Conservation (phyloP, 2,888 invertebrate species). For the Lutraria lutraria region DNA sequence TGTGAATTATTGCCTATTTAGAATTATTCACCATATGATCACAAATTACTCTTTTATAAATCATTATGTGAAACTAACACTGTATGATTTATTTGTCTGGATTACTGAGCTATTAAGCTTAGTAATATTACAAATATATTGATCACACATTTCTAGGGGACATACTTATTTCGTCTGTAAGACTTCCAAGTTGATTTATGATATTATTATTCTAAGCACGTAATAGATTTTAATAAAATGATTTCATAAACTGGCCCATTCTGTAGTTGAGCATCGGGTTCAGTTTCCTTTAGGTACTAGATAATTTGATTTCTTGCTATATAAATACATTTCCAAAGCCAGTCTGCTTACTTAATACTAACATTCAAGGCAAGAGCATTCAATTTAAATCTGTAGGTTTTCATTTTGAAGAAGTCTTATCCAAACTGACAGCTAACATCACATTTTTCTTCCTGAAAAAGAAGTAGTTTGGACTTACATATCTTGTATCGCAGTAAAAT, state of each 20-base stretch:
- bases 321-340: background rate
- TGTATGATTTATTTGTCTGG: slow-evolving; percentile 23
- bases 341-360: background rate
- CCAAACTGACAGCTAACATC: too few relatives aligned
- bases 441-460: too few relatives aligned
- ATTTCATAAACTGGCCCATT: background rate
- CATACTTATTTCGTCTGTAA: slow-evolving; percentile 7
- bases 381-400: too few relatives aligned
- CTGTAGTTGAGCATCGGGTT: background rate
- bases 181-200: slow-evolving; percentile 3
- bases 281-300: background rate
- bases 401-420: too few relatives aligned
- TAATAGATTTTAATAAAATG: slow-evolving; percentile 17
- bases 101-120: slow-evolving; percentile 16
- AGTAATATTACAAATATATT: slow-evolving; percentile 9
- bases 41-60: background rate
- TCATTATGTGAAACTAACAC: slow-evolving; percentile 23
- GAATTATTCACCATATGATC: background rate
- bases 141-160: background rate
- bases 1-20: background rate
- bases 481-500: too few relatives aligned
- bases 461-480: too few relatives aligned
- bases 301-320: background rate
- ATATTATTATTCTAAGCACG: slow-evolving; percentile 1
- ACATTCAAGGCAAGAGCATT: background rate